phyloP scores from a whole-genome alignment of 1,140 invertebrate genomes.

The Calliopsis andreniformis region DNA sequence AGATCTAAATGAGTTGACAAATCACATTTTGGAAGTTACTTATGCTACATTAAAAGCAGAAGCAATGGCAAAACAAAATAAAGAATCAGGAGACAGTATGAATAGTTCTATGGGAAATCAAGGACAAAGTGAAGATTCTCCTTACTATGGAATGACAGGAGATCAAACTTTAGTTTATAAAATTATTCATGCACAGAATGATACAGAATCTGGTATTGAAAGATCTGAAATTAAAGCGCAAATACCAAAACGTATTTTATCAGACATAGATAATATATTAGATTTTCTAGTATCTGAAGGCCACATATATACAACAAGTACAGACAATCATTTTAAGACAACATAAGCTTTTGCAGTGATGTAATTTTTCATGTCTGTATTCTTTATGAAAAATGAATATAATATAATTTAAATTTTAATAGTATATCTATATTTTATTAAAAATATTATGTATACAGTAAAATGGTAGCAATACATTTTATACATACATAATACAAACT shows the following conservation, averaged over 20 bases:
- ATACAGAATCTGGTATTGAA: constrained; percentile 73
- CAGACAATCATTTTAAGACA: constrained; percentile 79
- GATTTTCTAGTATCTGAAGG: constrained; percentile 78
- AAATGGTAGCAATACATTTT: too few species aligned
- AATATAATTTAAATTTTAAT: too few species aligned
- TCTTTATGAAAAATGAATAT: too few species aligned
- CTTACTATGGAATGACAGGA: constrained; percentile 53
- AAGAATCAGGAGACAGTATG: neutral
- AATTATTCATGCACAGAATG: constrained; percentile 68
- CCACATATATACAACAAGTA: constrained; percentile 79
- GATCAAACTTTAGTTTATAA: constrained; percentile 72
- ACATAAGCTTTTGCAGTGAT: constrained; percentile 73
- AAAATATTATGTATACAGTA: too few species aligned
- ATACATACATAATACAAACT: too few species aligned
- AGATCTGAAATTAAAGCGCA: constrained; percentile 65
- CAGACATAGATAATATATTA: constrained; percentile 72
- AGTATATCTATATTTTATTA: too few species aligned
- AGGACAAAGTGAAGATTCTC: neutral
- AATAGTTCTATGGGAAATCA: neutral
- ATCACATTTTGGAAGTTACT: constrained; percentile 69
- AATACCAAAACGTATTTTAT: constrained; percentile 58
- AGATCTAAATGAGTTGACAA: constrained; percentile 64
- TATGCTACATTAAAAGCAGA: constrained; percentile 43
- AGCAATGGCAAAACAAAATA: constrained; percentile 2
- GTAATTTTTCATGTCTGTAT: too few species aligned